These are phyloP conservation scores for Marasmarcha lunaedactyla DNA, from an alignment of 2,888 invertebrate species.

Conservation along the genomic window DNA sequence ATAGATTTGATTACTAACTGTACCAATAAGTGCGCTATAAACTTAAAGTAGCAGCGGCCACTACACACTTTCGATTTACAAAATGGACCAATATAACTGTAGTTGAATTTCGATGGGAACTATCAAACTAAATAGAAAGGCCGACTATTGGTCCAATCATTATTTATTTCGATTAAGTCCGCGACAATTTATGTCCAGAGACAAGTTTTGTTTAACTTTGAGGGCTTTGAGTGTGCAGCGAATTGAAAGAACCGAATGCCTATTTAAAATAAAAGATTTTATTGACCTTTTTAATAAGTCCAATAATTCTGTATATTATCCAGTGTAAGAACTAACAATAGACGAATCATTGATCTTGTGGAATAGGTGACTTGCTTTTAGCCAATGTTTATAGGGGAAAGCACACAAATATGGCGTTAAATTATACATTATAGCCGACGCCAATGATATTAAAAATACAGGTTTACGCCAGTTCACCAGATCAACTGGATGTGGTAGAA, in stretches of 20 bases:
- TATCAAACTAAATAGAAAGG: conserved; percentile 17
- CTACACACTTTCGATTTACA: conserved; percentile 14
- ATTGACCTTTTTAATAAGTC: conserved; percentile 18
- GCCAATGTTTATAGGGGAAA: conserved; percentile 21
- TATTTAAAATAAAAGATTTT: conserved; percentile 16
- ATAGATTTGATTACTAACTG: conserved; percentile 14
- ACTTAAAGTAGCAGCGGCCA: conserved; percentile 14
- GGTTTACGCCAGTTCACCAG: conserved; percentile 21
- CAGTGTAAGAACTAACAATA: conserved; percentile 8
- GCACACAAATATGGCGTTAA: conserved; percentile 22
- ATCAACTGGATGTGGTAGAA: conserved; percentile 20
- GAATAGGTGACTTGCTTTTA: conserved; percentile 19
- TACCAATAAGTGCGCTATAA: conserved; percentile 17
- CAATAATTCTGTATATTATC: conserved; percentile 17
- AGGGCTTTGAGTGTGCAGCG: conserved; percentile 18
- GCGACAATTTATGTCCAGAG: conserved; percentile 17
- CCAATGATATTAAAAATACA: conserved; percentile 19
- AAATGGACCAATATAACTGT: conserved; percentile 15
- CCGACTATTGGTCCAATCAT: conserved; percentile 18
- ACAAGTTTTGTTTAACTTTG: conserved; percentile 19
- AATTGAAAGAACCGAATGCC: conserved; percentile 15
- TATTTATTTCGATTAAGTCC: conserved; percentile 17
- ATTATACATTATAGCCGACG: conserved; percentile 19
- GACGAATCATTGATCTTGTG: conserved; percentile 17
- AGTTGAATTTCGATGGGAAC: conserved; percentile 10